Percentiles rank a stretch among this genome's conserved stretches.
These are phyloP conservation scores for Coenonympha arcania DNA, from an alignment of 2,888 invertebrate species.

Conservation along the genomic window DNA sequence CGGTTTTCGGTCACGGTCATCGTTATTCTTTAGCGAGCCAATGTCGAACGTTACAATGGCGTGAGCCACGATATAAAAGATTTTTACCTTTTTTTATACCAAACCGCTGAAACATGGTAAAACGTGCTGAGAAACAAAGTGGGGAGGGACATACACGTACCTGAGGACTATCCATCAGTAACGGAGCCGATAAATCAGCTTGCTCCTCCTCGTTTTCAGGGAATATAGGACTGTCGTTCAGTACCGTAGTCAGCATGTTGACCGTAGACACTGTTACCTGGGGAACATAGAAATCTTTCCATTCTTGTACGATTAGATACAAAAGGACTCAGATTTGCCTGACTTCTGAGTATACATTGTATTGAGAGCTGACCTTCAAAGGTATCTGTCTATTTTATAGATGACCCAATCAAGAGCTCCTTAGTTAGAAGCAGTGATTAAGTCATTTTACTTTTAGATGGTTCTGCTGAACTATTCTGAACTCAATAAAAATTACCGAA, in stretches of 20 bases:
- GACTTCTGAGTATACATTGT: too few species aligned
- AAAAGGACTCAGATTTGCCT: too few species aligned
- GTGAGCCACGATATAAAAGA: neutral
- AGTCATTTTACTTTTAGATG: too few species aligned
- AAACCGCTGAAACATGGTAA: neutral
- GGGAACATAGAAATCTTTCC: constrained; percentile 10
- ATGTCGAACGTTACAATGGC: constrained; percentile 6
- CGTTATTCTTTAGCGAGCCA: constrained; percentile 4
- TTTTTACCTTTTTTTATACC: neutral
- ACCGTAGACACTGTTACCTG: constrained; percentile 89
- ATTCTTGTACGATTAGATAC: too few species aligned
- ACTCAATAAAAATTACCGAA: neutral
- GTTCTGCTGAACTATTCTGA: neutral
- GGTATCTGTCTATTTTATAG: too few species aligned
- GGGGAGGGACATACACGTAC: too few species aligned
- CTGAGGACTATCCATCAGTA: constrained; percentile 87
- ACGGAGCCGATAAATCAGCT: constrained; percentile 78
- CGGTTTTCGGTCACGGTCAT: constrained; percentile 7
- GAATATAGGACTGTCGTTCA: constrained; percentile 89
- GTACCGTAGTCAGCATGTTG: constrained; percentile 89
- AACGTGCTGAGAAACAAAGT: constrained; percentile 24
- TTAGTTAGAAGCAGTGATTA: too few species aligned
- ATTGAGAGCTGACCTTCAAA: too few species aligned
- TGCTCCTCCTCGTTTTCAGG: constrained; percentile 84
- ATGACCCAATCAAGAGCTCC: too few species aligned